Conservation (phyloP, 2,888 invertebrate genomes). For the Drosophila demipolita region DNA sequence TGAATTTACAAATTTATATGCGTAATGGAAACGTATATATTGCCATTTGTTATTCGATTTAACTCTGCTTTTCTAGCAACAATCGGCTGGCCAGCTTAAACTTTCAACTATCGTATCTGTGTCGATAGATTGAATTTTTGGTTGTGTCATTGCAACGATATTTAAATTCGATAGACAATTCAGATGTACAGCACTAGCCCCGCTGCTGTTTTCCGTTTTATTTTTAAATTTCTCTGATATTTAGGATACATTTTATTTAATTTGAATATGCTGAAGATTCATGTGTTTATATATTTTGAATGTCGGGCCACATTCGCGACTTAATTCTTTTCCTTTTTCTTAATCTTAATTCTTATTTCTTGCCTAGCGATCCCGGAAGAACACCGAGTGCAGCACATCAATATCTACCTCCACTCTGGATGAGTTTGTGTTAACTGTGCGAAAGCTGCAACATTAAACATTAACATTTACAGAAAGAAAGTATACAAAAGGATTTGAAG, state of each 20-base stretch:
- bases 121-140: not conserved
- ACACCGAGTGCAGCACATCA: slow-evolving; percentile 84
- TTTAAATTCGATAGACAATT: not conserved
- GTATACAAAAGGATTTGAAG: not conserved
- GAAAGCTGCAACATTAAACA: slow-evolving; percentile 52
- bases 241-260: not conserved
- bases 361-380: slow-evolving; percentile 82
- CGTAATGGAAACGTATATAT: not conserved
- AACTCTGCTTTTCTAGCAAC: not conserved
- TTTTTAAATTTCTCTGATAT: not conserved
- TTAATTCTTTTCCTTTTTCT: not conserved
- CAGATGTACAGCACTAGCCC: slow-evolving; percentile 34
- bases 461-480: not conserved
- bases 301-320: not conserved
- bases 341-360: not conserved
- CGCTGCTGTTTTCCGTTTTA: slow-evolving; percentile 46
- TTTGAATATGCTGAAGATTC: not conserved
- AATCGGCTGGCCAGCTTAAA: not conserved
- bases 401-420: slow-evolving; percentile 84
- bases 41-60: too few relatives aligned
- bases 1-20: not conserved
- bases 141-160: not conserved
- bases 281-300: slow-evolving; percentile 19
- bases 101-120: too few relatives aligned
- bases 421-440: slow-evolving; percentile 75